These are phyloP conservation scores for Steinernema scapterisci DNA, from an alignment of 2,888 invertebrate genomes.

Conservation along the genomic window DNA sequence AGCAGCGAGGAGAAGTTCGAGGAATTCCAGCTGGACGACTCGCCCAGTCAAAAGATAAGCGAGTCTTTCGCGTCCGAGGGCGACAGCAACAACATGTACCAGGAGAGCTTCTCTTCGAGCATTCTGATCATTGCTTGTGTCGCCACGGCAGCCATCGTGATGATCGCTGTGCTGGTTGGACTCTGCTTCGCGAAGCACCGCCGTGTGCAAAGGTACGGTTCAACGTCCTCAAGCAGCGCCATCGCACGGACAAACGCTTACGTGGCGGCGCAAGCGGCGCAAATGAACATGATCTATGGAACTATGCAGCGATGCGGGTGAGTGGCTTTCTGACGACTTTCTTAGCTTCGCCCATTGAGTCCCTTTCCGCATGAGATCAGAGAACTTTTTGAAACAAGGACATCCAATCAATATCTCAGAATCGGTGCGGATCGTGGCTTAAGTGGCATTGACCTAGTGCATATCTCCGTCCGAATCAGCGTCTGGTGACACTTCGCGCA, in stretches of 20 bases:
- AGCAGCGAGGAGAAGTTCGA: slow-evolving; percentile 20
- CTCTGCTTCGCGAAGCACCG: slow-evolving; percentile 59
- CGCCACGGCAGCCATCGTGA: slow-evolving; percentile 59
- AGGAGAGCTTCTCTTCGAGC: slow-evolving; percentile 44
- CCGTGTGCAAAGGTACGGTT: slow-evolving; percentile 18
- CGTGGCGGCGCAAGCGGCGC: slow-evolving; percentile 53
- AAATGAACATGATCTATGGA: slow-evolving; percentile 53
- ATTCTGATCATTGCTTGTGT: slow-evolving; percentile 61
- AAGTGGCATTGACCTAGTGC: slow-evolving; percentile 19
- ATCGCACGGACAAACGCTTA: slow-evolving; percentile 60
- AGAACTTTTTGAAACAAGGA: neutral
- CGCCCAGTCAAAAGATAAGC: neutral
- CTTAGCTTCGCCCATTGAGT: neutral
- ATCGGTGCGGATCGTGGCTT: neutral
- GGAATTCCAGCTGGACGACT: neutral
- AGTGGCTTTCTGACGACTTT: neutral
- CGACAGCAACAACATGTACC: neutral
- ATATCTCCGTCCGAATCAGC: too few species aligned
- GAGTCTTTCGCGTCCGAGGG: slow-evolving; percentile 37
- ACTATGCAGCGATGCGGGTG: slow-evolving; percentile 44
- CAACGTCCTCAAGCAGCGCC: slow-evolving; percentile 41
- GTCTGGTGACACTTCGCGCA: too few species aligned
- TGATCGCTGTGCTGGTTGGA: slow-evolving; percentile 60
- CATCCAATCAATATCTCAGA: neutral
- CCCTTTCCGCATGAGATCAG: neutral